Base-by-base conservation (phyloP, 2,888 invertebrate species). In the Uropetala carovei region DNA sequence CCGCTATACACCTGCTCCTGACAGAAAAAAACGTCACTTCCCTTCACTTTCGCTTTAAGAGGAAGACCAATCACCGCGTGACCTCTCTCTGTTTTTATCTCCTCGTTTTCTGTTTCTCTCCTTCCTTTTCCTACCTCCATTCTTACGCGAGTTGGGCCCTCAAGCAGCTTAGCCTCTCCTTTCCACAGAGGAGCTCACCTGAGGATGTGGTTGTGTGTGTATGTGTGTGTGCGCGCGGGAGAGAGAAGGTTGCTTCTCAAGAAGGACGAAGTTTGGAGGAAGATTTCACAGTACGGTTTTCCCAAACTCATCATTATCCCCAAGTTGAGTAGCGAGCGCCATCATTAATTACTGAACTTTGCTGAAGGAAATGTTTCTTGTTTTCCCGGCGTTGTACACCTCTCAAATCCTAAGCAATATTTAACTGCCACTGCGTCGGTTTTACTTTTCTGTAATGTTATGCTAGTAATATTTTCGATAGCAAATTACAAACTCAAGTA, bases 331-430 rank as follows among this genome's bases (percentile, higher is more conserved):
- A 43, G 43, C 43, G 30, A 14, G 16, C 43, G 82, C 56, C 82
- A 82, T 82, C 82, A 82, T 82, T 82, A 82, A 82, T 82, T 82
- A 82, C 82, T 82, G 5, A 82, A 82, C 82, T 82, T 82, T 43
- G 43, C 43, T 30, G 14, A 30, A 18, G 9, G 82, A 82, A 82
- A 13, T 30, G 43, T 16, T 43, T 43, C 43, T 43, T 43, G 43
- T 43, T 43, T 43, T 43, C 16, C 43, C 16, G 14, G 43, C 2
- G 11, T n/a, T n/a, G n/a, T n/a, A n/a, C n/a, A n/a, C n/a, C 56
- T 18, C 82, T 43, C 82, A 2, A 43, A 18, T 30, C 27, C 82
- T 18, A 18, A 18, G 43, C 82, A 43, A 27, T 82, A 82, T 82
- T 82, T 43, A 43, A 43, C 43, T 27, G 14, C 16, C 43, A 82